Percentiles rank a stretch among this genome's conserved stretches.
Conservation (phyloP, 92 coral and sea anemone genomes). For the Paramuricea clavata region DNA sequence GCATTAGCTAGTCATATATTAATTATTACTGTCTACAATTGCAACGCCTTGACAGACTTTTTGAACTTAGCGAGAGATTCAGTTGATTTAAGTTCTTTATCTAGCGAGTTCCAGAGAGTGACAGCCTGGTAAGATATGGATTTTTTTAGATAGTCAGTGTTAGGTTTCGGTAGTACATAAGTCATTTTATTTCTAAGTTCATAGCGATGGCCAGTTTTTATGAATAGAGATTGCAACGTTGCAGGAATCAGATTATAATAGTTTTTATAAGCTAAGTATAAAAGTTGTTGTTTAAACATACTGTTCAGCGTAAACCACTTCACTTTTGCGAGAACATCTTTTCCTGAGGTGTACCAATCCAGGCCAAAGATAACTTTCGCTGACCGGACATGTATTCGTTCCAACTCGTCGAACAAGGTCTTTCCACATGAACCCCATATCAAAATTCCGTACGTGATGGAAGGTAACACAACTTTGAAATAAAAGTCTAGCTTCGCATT, state of each 20-base stretch:
- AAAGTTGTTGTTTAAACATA: constrained; percentile 6
- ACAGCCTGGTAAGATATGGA: constrained; percentile 23
- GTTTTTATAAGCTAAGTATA: constrained; percentile 31
- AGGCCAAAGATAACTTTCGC: constrained; percentile 37
- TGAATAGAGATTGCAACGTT: background rate
- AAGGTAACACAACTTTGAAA: constrained; percentile 58
- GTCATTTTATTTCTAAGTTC: constrained; percentile 13
- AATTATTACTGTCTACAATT: no score
- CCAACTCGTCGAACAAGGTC: constrained; percentile 45
- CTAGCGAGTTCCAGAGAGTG: constrained; percentile 39
- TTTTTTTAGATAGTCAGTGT: constrained; percentile 26
- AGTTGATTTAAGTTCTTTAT: constrained; percentile 19
- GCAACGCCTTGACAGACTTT: background rate
- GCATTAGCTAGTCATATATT: no score
- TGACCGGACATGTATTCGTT: constrained; percentile 49
- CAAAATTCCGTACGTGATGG: constrained; percentile 45
- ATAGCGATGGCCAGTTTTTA: background rate
- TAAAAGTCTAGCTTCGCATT: constrained; percentile 41
- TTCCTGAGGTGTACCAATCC: constrained; percentile 41
- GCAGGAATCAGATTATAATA: background rate
- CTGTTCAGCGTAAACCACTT: background rate
- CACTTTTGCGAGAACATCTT: background rate
- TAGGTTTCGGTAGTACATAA: constrained; percentile 36
- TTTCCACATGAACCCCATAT: constrained; percentile 55
- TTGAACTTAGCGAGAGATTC: background rate